These are phyloP conservation scores for Canis aureus DNA, from an alignment of 2,113 vertebrate genomes.

Conservation along the genomic window DNA sequence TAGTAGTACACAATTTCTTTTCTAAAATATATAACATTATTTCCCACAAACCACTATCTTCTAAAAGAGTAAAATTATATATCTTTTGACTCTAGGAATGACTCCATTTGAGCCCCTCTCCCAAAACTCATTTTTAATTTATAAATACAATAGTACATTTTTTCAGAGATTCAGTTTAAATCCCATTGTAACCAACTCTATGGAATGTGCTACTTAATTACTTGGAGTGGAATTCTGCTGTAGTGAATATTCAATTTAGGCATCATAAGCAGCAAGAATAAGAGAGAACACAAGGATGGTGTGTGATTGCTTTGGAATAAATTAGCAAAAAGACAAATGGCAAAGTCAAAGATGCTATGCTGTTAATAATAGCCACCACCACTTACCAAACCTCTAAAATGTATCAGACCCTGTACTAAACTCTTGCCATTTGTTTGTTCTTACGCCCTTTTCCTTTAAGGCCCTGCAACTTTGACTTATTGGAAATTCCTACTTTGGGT, in stretches of 20 bases:
- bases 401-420: background rate
- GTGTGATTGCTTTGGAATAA: background rate
- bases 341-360: background rate
- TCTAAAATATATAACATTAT: background rate
- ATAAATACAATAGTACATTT: background rate
- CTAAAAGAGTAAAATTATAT: background rate
- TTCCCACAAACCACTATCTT: background rate
- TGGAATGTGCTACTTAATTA: background rate
- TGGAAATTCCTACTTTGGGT: background rate
- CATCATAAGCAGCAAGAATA: constrained; percentile 29
- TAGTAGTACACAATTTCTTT: background rate
- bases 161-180: background rate
- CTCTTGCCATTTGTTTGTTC: background rate
- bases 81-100: background rate
- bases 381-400: background rate
- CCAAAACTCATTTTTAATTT: background rate
- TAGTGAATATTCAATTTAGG: background rate
- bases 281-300: background rate
- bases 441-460: background rate
- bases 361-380: background rate
- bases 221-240: background rate
- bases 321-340: background rate
- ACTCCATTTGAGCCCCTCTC: background rate
- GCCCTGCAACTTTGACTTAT: background rate
- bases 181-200: background rate